Base-by-base conservation (phyloP, 1,140 invertebrate genomes). In the Araneus ventricosus region DNA sequence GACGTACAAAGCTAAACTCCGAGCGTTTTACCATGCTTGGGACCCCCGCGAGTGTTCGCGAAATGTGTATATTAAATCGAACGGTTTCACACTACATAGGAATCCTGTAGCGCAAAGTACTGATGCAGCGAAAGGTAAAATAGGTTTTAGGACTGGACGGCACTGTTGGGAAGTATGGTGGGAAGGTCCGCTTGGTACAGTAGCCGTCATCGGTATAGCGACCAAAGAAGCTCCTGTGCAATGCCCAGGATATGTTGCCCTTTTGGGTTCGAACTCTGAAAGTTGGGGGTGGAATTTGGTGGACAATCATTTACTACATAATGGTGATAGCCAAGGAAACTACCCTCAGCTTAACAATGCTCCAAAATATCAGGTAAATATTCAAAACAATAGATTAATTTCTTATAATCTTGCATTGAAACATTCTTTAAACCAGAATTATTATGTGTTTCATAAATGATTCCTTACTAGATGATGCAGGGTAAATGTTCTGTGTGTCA, bases 241-340 rank as follows among this genome's bases (percentile, higher is more conserved):
- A 94, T 98, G 98, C 95, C 98, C 98, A 94, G 99, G 99, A 93
- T 99, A 99, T 96, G 97, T 99, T 52, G 97, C 98, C 7, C 96
- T 99, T 88, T 96, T 99, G 82, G 99, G 99, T 34, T 98, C 98
- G 75, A 98, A 99, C 96, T 98, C 99, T 95, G 97, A 99, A 95
- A 99, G 98, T 94, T 99, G 99, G 99, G 99, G 99, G 6, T 99
- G 99, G 99, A 99, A 99, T 96, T 96, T 99, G 93, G 99, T 99
- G 27, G 99, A 99, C 96, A 99, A 99, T 96, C 97, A 98, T 96
- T 96, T 99, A 82, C 96, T 99, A 94, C 99, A 99, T 95, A 99
- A 99, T 96, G 99, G 99, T 85, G 98, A 99, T 96, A 97, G 97
- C 94, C 97, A 99, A 96, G 99, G 98, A 93, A 98, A 98, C 95